phyloP scores from a whole-genome alignment of 92 coral and sea anemone genomes.

The Siderastrea siderea region DNA sequence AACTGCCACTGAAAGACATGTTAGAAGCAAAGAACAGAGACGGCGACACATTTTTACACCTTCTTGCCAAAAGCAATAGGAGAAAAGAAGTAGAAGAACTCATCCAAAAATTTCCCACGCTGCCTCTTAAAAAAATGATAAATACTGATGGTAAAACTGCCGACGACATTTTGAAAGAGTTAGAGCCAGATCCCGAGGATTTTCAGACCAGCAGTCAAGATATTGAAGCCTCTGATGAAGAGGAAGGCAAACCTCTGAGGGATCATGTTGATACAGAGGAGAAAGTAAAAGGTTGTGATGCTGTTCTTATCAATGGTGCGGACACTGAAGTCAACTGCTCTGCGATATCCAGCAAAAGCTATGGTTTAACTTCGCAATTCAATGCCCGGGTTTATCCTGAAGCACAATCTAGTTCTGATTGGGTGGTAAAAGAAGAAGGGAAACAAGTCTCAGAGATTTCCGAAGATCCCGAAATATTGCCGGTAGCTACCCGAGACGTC shows the following conservation, averaged over 20 bases:
- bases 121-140: not conserved
- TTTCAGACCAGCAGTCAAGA: not conserved
- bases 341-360: too few relatives aligned
- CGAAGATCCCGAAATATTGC: too few relatives aligned
- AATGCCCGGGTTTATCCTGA: too few relatives aligned
- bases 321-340: too few relatives aligned
- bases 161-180: not conserved
- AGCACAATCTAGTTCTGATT: too few relatives aligned
- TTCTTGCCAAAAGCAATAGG: not conserved
- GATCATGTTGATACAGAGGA: too few relatives aligned
- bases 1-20: not conserved
- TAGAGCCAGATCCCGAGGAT: not conserved
- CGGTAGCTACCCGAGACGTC: too few relatives aligned
- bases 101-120: not conserved
- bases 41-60: not conserved
- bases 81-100: not conserved
- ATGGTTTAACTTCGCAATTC: too few relatives aligned
- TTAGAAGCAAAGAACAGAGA: not conserved
- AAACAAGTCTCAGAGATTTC: too few relatives aligned
- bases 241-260: not conserved
- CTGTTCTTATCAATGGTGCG: too few relatives aligned
- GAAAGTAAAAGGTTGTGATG: too few relatives aligned
- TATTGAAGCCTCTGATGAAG: not conserved
- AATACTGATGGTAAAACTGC: not conserved
- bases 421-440: too few relatives aligned